These are phyloP conservation scores for Etheostoma cragini DNA, from an alignment of 2,113 vertebrate species.

Conservation along the genomic window DNA sequence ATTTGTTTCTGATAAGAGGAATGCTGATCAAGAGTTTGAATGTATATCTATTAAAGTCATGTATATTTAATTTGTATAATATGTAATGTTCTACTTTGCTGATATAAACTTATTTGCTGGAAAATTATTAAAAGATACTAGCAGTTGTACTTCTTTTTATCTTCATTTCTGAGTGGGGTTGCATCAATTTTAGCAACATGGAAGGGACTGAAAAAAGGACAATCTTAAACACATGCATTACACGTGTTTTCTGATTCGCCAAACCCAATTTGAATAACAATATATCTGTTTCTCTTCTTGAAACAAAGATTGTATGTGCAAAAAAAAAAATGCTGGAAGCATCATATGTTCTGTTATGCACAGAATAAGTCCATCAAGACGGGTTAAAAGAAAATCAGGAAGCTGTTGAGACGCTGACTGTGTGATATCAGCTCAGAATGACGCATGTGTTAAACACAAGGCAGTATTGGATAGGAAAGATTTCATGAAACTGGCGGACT, in stretches of 20 bases:
- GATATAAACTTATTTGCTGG: slow-evolving; percentile 37
- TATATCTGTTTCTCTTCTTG: background rate
- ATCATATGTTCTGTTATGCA: slow-evolving; percentile 33
- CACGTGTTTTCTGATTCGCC: background rate
- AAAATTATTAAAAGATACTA: slow-evolving; percentile 27
- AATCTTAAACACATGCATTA: background rate
- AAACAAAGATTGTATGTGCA: background rate
- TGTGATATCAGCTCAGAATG: slow-evolving; percentile 77
- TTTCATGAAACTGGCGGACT: slow-evolving; percentile 74
- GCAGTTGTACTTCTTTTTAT: slow-evolving; percentile 10
- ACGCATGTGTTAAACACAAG: slow-evolving; percentile 74
- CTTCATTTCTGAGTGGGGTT: slow-evolving; percentile 6
- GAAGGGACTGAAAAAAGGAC: background rate
- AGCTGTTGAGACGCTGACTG: slow-evolving; percentile 81
- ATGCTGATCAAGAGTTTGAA: background rate
- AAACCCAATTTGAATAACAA: background rate
- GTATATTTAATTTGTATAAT: slow-evolving; percentile 58
- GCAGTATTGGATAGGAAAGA: slow-evolving; percentile 81
- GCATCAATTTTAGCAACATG: background rate
- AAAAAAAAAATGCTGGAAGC: background rate
- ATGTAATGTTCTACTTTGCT: slow-evolving; percentile 16
- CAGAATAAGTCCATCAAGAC: slow-evolving; percentile 38
- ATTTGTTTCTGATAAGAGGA: slow-evolving; percentile 39
- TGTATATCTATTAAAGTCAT: slow-evolving; percentile 1
- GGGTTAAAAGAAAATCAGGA: slow-evolving; percentile 77